phyloP scores from a whole-genome alignment of 2,888 invertebrate genomes.

The Drosophila anomalata region DNA sequence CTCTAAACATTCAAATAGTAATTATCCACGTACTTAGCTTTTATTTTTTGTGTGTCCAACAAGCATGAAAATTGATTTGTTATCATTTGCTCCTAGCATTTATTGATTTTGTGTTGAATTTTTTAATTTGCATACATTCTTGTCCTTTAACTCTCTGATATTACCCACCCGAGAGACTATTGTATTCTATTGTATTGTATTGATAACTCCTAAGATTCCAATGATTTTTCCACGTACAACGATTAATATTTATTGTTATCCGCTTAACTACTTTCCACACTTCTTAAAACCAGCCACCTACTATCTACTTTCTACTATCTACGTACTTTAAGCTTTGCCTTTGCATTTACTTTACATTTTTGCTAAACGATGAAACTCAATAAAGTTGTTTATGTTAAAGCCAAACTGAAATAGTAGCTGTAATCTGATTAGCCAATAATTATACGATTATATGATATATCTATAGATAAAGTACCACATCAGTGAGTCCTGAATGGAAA shows the following conservation, averaged over 20 bases:
- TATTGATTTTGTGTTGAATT: conserved; percentile 31
- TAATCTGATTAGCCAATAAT: conserved; percentile 51
- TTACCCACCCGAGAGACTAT: conserved; percentile 24
- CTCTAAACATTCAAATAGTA: conserved; percentile 29
- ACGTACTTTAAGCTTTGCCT: conserved; percentile 18
- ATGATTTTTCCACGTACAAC: conserved; percentile 72
- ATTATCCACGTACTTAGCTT: conserved; percentile 56
- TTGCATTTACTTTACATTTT: conserved; percentile 44
- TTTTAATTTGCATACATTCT: background rate
- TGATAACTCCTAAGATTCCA: conserved; percentile 72
- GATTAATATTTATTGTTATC: conserved; percentile 50
- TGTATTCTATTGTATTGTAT: conserved; percentile 17
- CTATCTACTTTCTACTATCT: conserved; percentile 1
- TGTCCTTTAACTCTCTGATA: conserved; percentile 32
- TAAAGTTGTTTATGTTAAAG: conserved; percentile 53
- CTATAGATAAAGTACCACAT: conserved; percentile 53
- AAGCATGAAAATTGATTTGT: conserved; percentile 24
- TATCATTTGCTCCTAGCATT: conserved; percentile 24
- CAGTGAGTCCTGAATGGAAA: too few relatives aligned
- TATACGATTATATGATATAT: conserved; percentile 20
- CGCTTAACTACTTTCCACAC: conserved; percentile 17
- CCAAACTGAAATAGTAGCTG: conserved; percentile 66
- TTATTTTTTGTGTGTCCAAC: conserved; percentile 44
- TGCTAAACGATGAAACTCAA: conserved; percentile 37
- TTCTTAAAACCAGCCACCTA: conserved; percentile 2